Conservation (phyloP, 2,797 vertebrate species). For the Nothura maculosa region DNA sequence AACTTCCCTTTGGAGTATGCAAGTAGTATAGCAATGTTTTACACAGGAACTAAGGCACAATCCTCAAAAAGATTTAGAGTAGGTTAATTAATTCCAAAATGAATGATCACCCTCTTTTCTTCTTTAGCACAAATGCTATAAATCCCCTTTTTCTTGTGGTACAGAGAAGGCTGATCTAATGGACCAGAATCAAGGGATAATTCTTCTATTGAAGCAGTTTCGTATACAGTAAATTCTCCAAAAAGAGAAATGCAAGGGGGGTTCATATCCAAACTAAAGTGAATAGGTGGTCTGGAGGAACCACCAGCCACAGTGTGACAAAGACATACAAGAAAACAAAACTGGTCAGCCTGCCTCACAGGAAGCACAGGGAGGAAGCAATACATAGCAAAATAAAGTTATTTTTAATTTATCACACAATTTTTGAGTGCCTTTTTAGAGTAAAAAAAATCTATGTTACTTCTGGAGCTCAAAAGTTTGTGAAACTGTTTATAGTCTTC, state of each 20-base stretch:
- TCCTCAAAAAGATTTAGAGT: not conserved
- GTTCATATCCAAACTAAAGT: accelerated
- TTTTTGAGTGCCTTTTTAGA: not conserved
- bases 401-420: not conserved
- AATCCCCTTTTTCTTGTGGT: not conserved
- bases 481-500: not conserved
- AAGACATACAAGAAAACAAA: not conserved
- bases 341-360: not conserved
- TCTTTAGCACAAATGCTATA: not conserved
- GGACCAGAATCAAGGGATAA: not conserved
- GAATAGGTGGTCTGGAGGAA: not conserved
- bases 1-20: not conserved
- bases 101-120: not conserved
- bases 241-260: not conserved
- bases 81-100: not conserved
- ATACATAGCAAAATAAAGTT: not conserved
- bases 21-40: not conserved
- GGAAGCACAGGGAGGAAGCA: not conserved
- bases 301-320: not conserved
- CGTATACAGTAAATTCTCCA: not conserved
- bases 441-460: not conserved
- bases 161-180: not conserved
- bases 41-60: not conserved
- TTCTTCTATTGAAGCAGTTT: not conserved
- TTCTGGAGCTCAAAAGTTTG: not conserved